A percentile compares a stretch with the other conserved stretches of the same genome.
Evolutionary conservation across 2,888 invertebrate species (phyloP).

Genomic region (Ceriagrion tenellum): DNA sequence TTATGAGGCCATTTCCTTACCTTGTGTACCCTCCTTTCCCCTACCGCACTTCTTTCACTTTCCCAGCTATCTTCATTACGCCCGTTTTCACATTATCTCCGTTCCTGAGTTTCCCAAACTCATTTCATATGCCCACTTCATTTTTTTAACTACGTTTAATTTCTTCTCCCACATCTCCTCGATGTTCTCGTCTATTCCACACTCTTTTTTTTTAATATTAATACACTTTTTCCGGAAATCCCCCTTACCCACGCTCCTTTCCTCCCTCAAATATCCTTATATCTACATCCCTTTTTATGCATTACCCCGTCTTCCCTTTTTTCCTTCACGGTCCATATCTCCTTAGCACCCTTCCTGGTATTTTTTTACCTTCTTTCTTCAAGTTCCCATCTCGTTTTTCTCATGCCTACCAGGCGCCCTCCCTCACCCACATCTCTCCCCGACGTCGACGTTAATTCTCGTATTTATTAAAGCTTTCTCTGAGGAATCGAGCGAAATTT

Average conservation of each 20-base stretch:
- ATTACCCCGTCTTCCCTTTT: constrained; percentile 4
- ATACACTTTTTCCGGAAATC: constrained; percentile 15
- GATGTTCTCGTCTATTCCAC: background rate
- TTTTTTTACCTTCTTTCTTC: background rate
- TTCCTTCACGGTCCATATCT: constrained; percentile 31
- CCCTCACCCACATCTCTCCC: background rate
- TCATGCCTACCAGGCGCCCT: background rate
- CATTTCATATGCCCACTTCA: background rate
- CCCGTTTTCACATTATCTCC: constrained; percentile 2
- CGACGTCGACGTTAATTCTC: background rate
- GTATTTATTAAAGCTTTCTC: constrained; percentile 22
- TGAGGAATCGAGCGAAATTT: background rate
- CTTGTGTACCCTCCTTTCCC: background rate
- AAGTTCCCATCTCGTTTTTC: background rate
- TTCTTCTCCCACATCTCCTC: background rate
- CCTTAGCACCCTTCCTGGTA: constrained; percentile 21
- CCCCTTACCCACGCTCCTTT: background rate
- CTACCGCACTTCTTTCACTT: background rate
- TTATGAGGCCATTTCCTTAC: too few species aligned
- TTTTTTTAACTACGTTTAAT: constrained; percentile 4
- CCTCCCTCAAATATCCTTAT: background rate
- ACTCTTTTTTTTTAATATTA: background rate
- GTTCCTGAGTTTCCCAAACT: background rate
- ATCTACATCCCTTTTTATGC: background rate
- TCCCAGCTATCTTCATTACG: background rate